Percentiles rank a stretch among this genome's conserved stretches.
phyloP scores from a whole-genome alignment of 1,140 invertebrate species.

The Drosophila bifasciata region DNA sequence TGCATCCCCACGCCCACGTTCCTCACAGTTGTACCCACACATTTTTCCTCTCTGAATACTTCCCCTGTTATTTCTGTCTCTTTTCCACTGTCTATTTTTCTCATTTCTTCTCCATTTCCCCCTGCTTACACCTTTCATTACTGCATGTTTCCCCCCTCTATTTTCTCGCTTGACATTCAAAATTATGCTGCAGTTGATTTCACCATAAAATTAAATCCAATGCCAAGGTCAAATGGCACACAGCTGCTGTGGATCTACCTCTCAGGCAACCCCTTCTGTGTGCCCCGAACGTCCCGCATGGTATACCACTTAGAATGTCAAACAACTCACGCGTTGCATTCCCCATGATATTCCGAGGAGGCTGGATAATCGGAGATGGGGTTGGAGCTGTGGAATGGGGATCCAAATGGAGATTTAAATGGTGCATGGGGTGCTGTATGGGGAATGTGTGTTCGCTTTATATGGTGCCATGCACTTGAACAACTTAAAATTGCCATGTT shows the following conservation, averaged over 20 bases:
- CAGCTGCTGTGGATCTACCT: slow-evolving; percentile 41
- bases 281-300: slow-evolving; percentile 1
- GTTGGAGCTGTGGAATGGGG: slow-evolving; percentile 29
- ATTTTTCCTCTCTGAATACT: too few relatives aligned
- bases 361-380: slow-evolving; percentile 16
- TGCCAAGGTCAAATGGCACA: slow-evolving; percentile 71
- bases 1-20: too few relatives aligned
- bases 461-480: slow-evolving; percentile 73
- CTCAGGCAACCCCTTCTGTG: neutral
- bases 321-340: slow-evolving; percentile 66
- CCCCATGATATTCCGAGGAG: too few relatives aligned
- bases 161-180: slow-evolving; percentile 25
- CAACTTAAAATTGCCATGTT: slow-evolving; percentile 60
- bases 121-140: neutral
- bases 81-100: too few relatives aligned
- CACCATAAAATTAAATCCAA: slow-evolving; percentile 77
- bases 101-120: neutral
- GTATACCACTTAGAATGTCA: slow-evolving; percentile 70
- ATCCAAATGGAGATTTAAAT: slow-evolving; percentile 3
- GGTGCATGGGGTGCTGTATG: slow-evolving; percentile 17
- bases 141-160: neutral
- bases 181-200: slow-evolving; percentile 71
- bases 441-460: slow-evolving; percentile 40
- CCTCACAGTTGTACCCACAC: too few relatives aligned
- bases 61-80: too few relatives aligned